These are phyloP conservation scores for Dryocosmus kuriphilus DNA, from an alignment of 2,888 invertebrate genomes.

Conservation along the genomic window DNA sequence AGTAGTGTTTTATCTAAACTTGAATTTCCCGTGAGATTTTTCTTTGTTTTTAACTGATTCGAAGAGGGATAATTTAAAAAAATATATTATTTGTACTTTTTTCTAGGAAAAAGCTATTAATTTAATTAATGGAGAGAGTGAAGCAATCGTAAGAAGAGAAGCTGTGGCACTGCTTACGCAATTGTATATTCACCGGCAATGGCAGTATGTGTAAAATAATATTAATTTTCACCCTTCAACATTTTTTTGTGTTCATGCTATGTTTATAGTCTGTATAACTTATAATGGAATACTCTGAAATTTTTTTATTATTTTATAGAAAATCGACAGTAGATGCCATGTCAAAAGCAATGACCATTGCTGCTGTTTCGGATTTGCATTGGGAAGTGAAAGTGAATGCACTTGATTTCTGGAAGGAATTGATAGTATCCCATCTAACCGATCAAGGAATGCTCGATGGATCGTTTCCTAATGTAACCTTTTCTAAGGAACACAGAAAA, in stretches of 20 bases:
- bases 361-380: constrained; percentile 86
- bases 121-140: constrained; percentile 83
- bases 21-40: constrained; percentile 81
- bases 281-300: neutral
- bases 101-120: constrained; percentile 77
- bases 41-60: neutral
- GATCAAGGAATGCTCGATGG: constrained; percentile 93
- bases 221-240: constrained; percentile 2
- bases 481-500: constrained; percentile 88
- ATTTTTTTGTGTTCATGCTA: too few relatives aligned
- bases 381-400: constrained; percentile 90
- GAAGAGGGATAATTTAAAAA: neutral
- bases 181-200: constrained; percentile 83
- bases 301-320: constrained; percentile 57
- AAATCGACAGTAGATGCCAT: constrained; percentile 79
- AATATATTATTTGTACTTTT: constrained; percentile 21
- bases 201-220: constrained; percentile 75
- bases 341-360: constrained; percentile 83
- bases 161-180: constrained; percentile 84
- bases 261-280: neutral
- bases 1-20: constrained; percentile 81
- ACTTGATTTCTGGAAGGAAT: constrained; percentile 85
- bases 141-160: constrained; percentile 88
- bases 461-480: constrained; percentile 87
- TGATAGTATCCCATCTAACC: constrained; percentile 82